Base-by-base conservation (phyloP, 2,888 invertebrate genomes). In the Tetragonula carbonaria region DNA sequence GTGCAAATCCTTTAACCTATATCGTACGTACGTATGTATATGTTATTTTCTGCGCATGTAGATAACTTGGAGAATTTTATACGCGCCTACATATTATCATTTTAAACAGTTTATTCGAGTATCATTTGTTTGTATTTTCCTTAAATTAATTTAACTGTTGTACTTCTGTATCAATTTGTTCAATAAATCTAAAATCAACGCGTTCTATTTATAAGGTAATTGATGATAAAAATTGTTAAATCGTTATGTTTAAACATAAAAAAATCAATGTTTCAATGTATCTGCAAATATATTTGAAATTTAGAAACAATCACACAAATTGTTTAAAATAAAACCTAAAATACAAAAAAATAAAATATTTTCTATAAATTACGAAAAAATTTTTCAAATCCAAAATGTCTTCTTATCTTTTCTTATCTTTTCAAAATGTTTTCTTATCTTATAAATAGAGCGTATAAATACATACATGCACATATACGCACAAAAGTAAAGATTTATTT, bases 1-100 rank as follows among this genome's bases (percentile, higher is more conserved):
- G 14, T 71, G 62, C 57, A 74, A 82, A 72, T 59, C 21, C 59
- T 59, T 66, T 71, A 81, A 75, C 71, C 70, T 72, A 38, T 59
- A 28, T 23, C 2, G 4, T 62, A 18, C 16, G 18, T 62, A 28
- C 3, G 16, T 18, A 6, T 4, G 6, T 16, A 18, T 16, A 62
- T 28, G 28, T 28, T 33, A 14, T 53, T 50, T 33, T 45, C 66
- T 65, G 70, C 78, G 73, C 74, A 85, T 57, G 78, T 38, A 65
- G 57, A n/a, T 50, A 72, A 38, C 23, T 55, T 45, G 14, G 14
- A 55, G 21, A 16, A 63, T 80, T 53, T 68, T 63, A 16, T 45
- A 50, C 74, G 57, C 70, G 53, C 53, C 53, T 67, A 14, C 50
- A 45, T 33, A 28, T n/a, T 71, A 59, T 74, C n/a, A 80, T 53